Evolutionary conservation across 2,888 invertebrate genomes (phyloP).

Genomic region (Seira musarum): DNA sequence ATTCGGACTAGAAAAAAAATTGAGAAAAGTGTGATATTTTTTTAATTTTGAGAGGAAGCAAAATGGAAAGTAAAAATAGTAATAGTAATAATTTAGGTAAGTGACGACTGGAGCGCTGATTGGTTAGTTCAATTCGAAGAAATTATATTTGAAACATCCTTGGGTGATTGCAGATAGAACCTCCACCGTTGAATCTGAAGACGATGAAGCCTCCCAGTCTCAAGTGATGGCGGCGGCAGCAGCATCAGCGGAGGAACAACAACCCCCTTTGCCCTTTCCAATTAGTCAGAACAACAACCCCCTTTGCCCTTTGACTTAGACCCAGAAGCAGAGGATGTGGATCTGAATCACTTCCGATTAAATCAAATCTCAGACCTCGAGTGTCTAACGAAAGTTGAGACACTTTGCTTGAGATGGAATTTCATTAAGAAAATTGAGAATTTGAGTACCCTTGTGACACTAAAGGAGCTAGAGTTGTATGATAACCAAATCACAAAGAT

Average conservation of each 20-base stretch:
- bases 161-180: conserved; percentile 8
- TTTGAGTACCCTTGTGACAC: conserved; percentile 81
- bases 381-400: conserved; percentile 82
- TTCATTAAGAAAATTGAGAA: conserved; percentile 96
- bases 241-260: not conserved
- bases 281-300: not conserved
- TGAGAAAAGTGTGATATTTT: no score
- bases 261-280: conserved; percentile 70
- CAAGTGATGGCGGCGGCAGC: not conserved
- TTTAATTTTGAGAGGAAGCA: no score
- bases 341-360: conserved; percentile 91
- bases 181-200: conserved; percentile 31
- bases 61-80: no score
- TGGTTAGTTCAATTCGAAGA: no score
- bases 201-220: conserved; percentile 33
- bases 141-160: no score
- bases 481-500: conserved; percentile 97
- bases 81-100: no score
- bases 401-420: conserved; percentile 93
- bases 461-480: conserved; percentile 93
- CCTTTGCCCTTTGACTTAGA: conserved; percentile 75
- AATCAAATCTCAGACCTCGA: conserved; percentile 89
- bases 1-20: no score
- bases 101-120: no score
- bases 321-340: conserved; percentile 81